phyloP scores from a whole-genome alignment of 2,888 invertebrate genomes.

The Drosophila kambysellisi region DNA sequence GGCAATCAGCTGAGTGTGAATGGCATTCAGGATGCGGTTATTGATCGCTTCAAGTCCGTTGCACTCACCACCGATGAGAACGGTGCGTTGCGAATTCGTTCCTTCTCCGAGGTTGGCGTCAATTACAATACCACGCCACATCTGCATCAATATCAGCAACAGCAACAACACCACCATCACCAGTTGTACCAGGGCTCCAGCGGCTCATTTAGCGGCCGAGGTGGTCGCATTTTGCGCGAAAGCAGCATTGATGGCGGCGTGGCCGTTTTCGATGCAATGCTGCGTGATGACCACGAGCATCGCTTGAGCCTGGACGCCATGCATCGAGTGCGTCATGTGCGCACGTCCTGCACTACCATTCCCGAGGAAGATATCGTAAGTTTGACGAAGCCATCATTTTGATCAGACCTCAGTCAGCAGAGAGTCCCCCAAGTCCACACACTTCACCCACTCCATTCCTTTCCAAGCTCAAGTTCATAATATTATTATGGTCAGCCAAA shows the following conservation, averaged over 20 bases:
- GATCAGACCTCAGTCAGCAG: background rate
- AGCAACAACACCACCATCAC: constrained; percentile 30
- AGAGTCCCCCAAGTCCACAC: background rate
- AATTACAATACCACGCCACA: constrained; percentile 35
- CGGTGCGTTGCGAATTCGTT: constrained; percentile 80
- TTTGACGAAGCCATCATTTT: constrained; percentile 4
- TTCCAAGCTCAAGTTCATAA: constrained; percentile 6
- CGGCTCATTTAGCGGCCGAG: constrained; percentile 64
- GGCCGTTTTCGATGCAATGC: constrained; percentile 66
- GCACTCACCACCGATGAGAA: constrained; percentile 80
- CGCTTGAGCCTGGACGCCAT: constrained; percentile 77
- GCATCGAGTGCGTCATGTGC: constrained; percentile 78
- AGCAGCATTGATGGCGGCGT: constrained; percentile 74
- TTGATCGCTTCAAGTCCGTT: constrained; percentile 81
- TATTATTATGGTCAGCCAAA: constrained; percentile 33
- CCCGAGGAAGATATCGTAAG: constrained; percentile 83
- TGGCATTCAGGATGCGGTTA: constrained; percentile 79
- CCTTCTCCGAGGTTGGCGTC: constrained; percentile 81
- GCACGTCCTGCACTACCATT: constrained; percentile 82
- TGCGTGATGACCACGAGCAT: constrained; percentile 78
- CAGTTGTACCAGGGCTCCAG: constrained; percentile 8
- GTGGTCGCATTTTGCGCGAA: constrained; percentile 67
- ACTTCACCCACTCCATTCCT: background rate
- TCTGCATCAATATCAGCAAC: constrained; percentile 38
- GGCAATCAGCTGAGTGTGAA: constrained; percentile 80